These are phyloP conservation scores for Antechinus flavipes DNA, from an alignment of 2,113 vertebrate species.

Conservation along the genomic window DNA sequence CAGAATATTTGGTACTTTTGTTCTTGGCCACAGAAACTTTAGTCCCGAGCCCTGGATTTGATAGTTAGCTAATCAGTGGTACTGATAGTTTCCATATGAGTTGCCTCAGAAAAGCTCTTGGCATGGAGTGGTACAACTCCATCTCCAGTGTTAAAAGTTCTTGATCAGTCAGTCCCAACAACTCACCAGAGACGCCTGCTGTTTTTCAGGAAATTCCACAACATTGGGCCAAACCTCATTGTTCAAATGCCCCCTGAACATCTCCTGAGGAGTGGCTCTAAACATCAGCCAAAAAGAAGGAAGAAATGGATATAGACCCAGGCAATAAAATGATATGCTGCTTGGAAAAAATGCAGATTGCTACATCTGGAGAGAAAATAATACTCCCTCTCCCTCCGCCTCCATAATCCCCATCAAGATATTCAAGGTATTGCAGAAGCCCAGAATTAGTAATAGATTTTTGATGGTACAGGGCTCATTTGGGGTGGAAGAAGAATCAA, in stretches of 20 bases:
- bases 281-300: conserved; percentile 48
- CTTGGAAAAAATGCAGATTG: conserved; percentile 61
- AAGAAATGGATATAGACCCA: conserved; percentile 63
- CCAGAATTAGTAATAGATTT: neutral
- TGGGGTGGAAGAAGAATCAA: neutral
- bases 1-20: conserved; percentile 14
- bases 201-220: conserved; percentile 65
- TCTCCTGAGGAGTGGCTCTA: conserved; percentile 37
- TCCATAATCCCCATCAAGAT: conserved; percentile 8
- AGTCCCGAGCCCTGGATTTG: conserved; percentile 52
- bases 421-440: neutral
- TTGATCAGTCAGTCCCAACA: conserved; percentile 38
- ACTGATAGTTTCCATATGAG: conserved; percentile 66
- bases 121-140: conserved; percentile 56
- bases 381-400: neutral
- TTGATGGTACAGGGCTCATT: neutral
- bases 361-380: conserved; percentile 67
- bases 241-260: conserved; percentile 47
- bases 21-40: conserved; percentile 23
- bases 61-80: conserved; percentile 31
- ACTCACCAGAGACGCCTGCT: conserved; percentile 55
- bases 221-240: conserved; percentile 53
- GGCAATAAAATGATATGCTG: conserved; percentile 72
- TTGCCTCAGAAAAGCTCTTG: conserved; percentile 37
- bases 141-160: conserved; percentile 33